Conservation (phyloP, 2,888 invertebrate species). For the Belgica antarctica region DNA sequence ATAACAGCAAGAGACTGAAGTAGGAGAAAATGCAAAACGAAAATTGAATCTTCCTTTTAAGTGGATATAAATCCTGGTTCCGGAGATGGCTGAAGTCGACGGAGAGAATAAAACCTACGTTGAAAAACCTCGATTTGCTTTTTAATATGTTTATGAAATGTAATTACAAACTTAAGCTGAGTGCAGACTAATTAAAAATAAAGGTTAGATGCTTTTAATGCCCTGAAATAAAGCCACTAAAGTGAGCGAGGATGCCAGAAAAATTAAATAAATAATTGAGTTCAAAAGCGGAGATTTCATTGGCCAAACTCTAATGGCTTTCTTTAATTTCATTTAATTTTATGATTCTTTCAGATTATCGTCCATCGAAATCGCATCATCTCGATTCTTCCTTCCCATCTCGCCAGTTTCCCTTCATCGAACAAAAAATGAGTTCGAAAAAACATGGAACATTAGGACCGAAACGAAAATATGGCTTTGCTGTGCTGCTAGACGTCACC, state of each 20-base stretch:
- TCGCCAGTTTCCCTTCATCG: too few relatives aligned
- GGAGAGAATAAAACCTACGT: neutral
- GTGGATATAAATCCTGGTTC: constrained; percentile 26
- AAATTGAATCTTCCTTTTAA: constrained; percentile 39
- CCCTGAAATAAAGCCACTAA: constrained; percentile 11
- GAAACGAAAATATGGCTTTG: neutral
- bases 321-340: constrained; percentile 26
- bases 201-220: constrained; percentile 37
- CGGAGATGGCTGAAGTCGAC: neutral
- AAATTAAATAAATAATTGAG: constrained; percentile 20
- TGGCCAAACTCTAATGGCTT: constrained; percentile 18
- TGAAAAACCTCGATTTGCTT: constrained; percentile 30
- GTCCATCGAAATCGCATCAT: constrained; percentile 21
- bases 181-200: constrained; percentile 40
- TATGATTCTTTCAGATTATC: constrained; percentile 17
- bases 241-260: neutral
- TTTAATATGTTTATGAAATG: constrained; percentile 42
- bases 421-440: neutral
- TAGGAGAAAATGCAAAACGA: constrained; percentile 31
- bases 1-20: too few relatives aligned
- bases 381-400: neutral
- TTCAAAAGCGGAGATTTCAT: constrained; percentile 5
- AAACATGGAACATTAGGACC: neutral
- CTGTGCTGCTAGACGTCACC: neutral
- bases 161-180: constrained; percentile 24